Base-by-base conservation (phyloP, 2,113 vertebrate genomes). In the Poeciliopsis occidentalis region DNA sequence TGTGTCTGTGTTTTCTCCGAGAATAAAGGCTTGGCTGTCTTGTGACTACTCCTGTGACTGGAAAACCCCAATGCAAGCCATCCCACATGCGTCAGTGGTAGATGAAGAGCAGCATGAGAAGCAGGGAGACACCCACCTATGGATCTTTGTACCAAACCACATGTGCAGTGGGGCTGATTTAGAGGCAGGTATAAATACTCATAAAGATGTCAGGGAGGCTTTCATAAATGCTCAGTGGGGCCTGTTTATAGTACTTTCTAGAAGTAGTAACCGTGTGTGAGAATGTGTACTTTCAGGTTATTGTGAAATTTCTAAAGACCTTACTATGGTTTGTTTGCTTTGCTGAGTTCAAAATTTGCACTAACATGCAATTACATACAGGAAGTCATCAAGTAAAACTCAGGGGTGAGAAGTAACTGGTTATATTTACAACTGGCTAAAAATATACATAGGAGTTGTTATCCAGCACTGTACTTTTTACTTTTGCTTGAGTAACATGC, bases 21-120 rank as follows among this genome's bases (percentile, higher is more conserved):
- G 81, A 75, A 91, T 87, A 92, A 93, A 91, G 87, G 71, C 26
- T 31, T 66, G 67, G 87, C 89, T 92, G 90, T 93, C 75, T 63
- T 64, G 64, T 3, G 5, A 78, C 78, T 62, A 85, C 85, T 89
- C 80, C 73, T 30, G 26, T 87, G 86, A 69, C 83, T 73, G 92
- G 88, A 93, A 93, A 92, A 85, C 81, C 91, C 88, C 86, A 12
- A 71, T 79, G 60, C 66, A 32, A 64, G 70, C 81, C 85, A 88
- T 81, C 83, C 85, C 76, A 61, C 61, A 62, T 90, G 90, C 90
- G 88, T 92, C 88, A 91, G 85, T 73, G 75, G 73, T 63, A 69
- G 71, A 77, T 54, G 69, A 77, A 76, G 32, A 78, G 65, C 51
- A 13, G 31, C 63, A 41, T 64, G 26, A 61, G 61, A 17, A 71